Base-by-base conservation (phyloP, 2,113 vertebrate genomes). In the Mus spicilegus region DNA sequence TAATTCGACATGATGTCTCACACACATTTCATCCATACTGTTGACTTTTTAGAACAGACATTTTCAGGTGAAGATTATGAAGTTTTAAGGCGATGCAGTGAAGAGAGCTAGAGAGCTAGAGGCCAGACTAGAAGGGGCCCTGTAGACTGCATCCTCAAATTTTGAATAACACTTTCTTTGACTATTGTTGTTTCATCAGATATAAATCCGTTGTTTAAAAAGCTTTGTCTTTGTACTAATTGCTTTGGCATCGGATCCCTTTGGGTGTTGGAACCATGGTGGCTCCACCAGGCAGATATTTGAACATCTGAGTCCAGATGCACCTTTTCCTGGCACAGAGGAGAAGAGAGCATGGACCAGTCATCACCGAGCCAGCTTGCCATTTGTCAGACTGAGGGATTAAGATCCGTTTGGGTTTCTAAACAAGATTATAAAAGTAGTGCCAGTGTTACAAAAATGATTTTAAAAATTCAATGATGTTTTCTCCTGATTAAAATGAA, bases 1-100 rank as follows among this genome's bases (percentile, higher is more conserved):
- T 87, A 85, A 94, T 54, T 95, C 77, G 81, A 72, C 42, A 67
- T 42, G 49, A 77, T 86, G 76, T 80, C 88, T 97, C 86, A 56
- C 36, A 92, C 81, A 49, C 46, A 92, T 90, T 78, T 89, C 61
- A 82, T 67, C 67, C 88, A 86, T 8, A 5, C n/a, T 76, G 70
- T 89, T 95, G 93, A 49, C 39, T 90, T 94, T 87, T 76, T 80
- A 94, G 85, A 51, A 95, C 82, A 96, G 49, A 88, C 95, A 93
- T 94, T 96, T 96, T 67, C 81, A 85, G 76, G 88, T 65, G 42
- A 86, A 33, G 17, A 13, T 30, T 63, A 11, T 28, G 14, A 69
- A 90, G 36, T 90, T 82, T 86, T 58, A 80, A 94, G n/a, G 51
- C 8, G 58, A 63, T 49, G 67, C 90, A 93, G 70, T 70, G 42